phyloP scores from a whole-genome alignment of 1,140 invertebrate species.

The Trinorchestia longiramus region DNA sequence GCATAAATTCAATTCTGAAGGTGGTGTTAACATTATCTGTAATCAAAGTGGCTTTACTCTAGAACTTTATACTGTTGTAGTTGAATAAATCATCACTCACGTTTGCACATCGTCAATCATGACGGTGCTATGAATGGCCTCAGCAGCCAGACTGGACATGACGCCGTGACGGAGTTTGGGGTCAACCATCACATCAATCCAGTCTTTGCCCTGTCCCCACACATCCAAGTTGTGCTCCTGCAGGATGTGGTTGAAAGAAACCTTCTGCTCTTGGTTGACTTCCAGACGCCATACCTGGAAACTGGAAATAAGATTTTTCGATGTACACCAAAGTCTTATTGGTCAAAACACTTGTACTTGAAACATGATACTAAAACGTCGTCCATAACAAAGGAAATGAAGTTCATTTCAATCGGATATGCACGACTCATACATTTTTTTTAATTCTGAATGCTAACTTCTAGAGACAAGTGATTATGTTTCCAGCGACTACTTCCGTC shows the following conservation, averaged over 20 bases:
- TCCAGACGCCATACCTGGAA: slow-evolving; percentile 45
- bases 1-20: neutral
- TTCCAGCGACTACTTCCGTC: too few species aligned
- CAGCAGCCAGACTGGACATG: neutral
- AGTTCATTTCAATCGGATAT: too few species aligned
- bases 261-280: slow-evolving; percentile 21
- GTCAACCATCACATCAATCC: slow-evolving; percentile 35
- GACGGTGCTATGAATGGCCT: slow-evolving; percentile 1
- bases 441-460: too few species aligned
- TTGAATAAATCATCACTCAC: neutral
- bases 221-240: slow-evolving; percentile 22
- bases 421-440: too few species aligned
- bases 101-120: slow-evolving; percentile 24
- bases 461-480: too few species aligned
- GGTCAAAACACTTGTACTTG: neutral
- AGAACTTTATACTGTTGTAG: neutral
- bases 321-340: neutral
- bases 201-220: slow-evolving; percentile 33
- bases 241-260: slow-evolving; percentile 14
- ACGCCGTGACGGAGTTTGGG: neutral
- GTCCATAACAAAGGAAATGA: too few species aligned
- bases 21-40: neutral
- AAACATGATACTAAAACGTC: too few species aligned
- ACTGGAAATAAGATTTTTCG: neutral
- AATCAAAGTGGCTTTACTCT: neutral